phyloP scores from a whole-genome alignment of 2,113 vertebrate genomes.

The Pipa parva region DNA sequence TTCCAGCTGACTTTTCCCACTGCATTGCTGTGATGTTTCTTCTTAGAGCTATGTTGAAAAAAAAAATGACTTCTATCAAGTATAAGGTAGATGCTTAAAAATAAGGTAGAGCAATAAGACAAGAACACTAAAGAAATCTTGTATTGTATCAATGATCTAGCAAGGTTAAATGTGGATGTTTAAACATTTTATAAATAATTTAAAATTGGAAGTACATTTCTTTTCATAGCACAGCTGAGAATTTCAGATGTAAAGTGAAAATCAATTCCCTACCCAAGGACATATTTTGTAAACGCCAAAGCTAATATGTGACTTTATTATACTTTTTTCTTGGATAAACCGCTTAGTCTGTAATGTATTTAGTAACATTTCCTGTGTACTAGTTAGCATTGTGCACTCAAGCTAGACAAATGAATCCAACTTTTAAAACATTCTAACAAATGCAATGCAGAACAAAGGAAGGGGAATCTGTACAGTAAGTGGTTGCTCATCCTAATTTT shows the following conservation, averaged over 20 bases:
- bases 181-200: slow-evolving; percentile 39
- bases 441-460: too few species aligned
- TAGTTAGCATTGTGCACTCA: too few species aligned
- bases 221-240: slow-evolving; percentile 27
- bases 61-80: too few species aligned
- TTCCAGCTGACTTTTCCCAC: too few species aligned
- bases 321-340: slow-evolving; percentile 7
- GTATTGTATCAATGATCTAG: slow-evolving; percentile 12
- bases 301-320: slow-evolving; percentile 22
- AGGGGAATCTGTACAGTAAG: too few species aligned
- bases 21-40: too few species aligned
- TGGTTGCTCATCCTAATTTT: too few species aligned
- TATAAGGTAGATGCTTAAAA: too few species aligned
- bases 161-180: slow-evolving; percentile 33
- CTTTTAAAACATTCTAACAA: too few species aligned
- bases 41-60: too few species aligned
- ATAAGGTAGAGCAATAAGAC: slow-evolving; percentile 8
- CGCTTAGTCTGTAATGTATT: neutral
- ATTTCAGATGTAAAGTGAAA: slow-evolving; percentile 8
- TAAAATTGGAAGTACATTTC: slow-evolving; percentile 20
- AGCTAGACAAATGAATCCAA: too few species aligned
- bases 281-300: slow-evolving; percentile 15
- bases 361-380: neutral
- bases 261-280: slow-evolving; percentile 30
- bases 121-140: slow-evolving; percentile 16